Base-by-base conservation (phyloP, 2,113 vertebrate genomes). In the Gavialis gangeticus region DNA sequence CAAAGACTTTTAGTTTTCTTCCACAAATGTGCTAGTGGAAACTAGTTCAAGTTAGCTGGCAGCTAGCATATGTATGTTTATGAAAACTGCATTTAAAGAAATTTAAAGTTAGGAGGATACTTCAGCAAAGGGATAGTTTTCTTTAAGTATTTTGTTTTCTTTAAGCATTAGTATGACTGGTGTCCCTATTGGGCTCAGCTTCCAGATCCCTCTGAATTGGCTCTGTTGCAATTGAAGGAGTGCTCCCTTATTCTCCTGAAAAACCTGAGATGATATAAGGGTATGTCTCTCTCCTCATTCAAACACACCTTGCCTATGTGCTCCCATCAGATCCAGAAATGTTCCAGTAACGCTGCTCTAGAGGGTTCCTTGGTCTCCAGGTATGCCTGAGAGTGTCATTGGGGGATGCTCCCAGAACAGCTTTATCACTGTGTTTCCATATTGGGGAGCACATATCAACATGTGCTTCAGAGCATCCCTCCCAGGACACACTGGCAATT, bases 21-120 rank as follows among this genome's bases (percentile, higher is more conserved):
- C 30, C 37, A 28, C 85, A 93, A 96, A 89, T 28, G 22, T 16
- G 66, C 58, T 56, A 16, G 81, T 14, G 18, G 81, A 87, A 11
- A 1, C 75, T 12, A 90, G 78, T 62, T 78, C 46, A 69, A 28
- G 46, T 46, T 46, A 46, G 46, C 9, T 46, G 8, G 46, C 46
- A 46, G 46, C 46, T 7, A 9, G n/a, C 4, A 67, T 30, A 30
- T n/a, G 30, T 67, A 66, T 28, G 13, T n/a, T n/a, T 14, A 67
- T 46, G 64, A 5, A 67, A 67, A 67, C n/a, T 67, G 17, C n/a
- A 67, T 67, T 67, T 18, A 30, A 67, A 69, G 46, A 46, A 46
- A 46, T 46, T 46, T 46, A 9, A 46, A 46, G 46, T 46, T 46
- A 46, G 46, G 7, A 46, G 46, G 8, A 46, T 46, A 46, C 46